Percentiles rank a stretch among this genome's conserved stretches.
phyloP scores from a whole-genome alignment of 1,140 invertebrate genomes.

The Philopotamus ludificatus region DNA sequence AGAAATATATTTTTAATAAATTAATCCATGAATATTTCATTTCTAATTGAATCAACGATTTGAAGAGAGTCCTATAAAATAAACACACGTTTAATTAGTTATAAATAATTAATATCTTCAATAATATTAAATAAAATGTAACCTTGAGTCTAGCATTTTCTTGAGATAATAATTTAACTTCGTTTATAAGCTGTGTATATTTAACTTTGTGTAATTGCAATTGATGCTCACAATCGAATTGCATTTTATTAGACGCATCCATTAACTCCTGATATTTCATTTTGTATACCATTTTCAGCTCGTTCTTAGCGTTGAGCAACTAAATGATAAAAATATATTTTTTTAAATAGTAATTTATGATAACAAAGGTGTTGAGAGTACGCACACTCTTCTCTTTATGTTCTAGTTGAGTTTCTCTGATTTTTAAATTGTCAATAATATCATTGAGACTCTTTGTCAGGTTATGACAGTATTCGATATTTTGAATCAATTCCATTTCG shows the following conservation, averaged over 20 bases:
- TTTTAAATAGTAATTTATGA: not conserved
- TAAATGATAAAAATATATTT: constrained; percentile 12
- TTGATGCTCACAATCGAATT: constrained; percentile 47
- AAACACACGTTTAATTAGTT: too few relatives aligned
- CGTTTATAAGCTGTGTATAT: constrained; percentile 23
- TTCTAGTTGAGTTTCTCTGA: not conserved
- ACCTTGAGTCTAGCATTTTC: constrained; percentile 12
- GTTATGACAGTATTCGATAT: constrained; percentile 2
- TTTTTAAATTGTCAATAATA: constrained; percentile 7
- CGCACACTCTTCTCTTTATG: constrained; percentile 11
- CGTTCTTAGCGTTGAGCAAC: constrained; percentile 41
- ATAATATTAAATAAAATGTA: too few relatives aligned
- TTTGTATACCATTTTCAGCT: constrained; percentile 50
- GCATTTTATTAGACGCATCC: constrained; percentile 46
- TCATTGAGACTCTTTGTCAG: constrained; percentile 5
- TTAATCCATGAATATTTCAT: too few relatives aligned
- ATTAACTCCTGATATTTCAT: constrained; percentile 48
- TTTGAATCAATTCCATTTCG: constrained; percentile 11
- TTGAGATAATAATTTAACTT: constrained; percentile 26
- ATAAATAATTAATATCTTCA: too few relatives aligned
- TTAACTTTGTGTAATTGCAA: constrained; percentile 31
- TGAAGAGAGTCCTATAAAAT: too few relatives aligned
- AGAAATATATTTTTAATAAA: too few relatives aligned
- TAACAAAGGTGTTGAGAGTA: not conserved
- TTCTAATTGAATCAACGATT: too few relatives aligned